Evolutionary conservation across 2,113 vertebrate species (phyloP), one percentile per base, ranked within the genome.

Genomic region (Kryptolebias marmoratus): DNA sequence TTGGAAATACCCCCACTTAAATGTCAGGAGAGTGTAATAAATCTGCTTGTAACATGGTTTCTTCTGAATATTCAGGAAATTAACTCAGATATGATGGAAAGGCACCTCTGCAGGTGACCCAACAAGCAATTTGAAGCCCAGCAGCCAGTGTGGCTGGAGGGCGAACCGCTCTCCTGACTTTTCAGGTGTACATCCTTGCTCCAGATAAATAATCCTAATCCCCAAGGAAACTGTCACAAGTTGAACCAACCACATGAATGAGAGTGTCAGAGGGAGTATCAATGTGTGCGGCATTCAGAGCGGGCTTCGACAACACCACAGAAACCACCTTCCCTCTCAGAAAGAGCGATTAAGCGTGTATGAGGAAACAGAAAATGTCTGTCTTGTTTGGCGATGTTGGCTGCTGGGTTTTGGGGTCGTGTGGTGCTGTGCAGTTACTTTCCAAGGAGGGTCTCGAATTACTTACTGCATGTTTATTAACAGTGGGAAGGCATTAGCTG

Each of bases 401-500:
- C 80, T 90, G 90, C 77, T 88, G 86, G 73, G 72, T 76, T 59
- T 82, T 82, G 68, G 55, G 47, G 61, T 81, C 45, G 47, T 88
- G 88, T 88, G 79, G 86, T 90, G 87, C 84, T 86, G 85, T 90
- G 90, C 86, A n/a, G 89, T 78, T 45, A 64, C 88, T 83, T 84
- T 84, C 71, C 82, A 66, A 78, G 82, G 72, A 82, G 79, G 74
- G 79, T 76, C 83, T 87, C 61, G 82, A 73, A 67, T 91, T 91
- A 93, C 91, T 93, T 93, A 93, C 91, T 90, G 90, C 90, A 90
- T 80, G 77, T 78, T 85, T 83, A 91, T 85, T 90, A 83, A 89
- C 85, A 88, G 87, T 77, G 60, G 80, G 74, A 83, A 77, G 91
- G 85, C 75, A 91, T 88, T 89, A 87, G 89, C 83, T 83, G 89